Percentiles rank a stretch among this genome's conserved stretches.
Evolutionary conservation across 2,797 vertebrate species (phyloP).

Genomic region (Schizopygopsis pylzovi): DNA sequence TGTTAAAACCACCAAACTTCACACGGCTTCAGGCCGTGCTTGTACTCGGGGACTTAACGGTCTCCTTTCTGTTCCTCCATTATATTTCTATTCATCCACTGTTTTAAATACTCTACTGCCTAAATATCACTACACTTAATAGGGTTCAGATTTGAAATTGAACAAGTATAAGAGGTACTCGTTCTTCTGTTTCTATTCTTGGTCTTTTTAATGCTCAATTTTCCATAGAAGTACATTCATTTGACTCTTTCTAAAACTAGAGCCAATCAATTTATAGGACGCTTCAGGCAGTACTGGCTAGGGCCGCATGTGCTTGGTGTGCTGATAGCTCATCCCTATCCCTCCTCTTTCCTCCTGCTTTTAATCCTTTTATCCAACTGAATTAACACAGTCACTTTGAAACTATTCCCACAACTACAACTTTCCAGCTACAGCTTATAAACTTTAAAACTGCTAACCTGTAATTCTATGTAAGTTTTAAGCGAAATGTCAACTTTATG

Average conservation of each 20-base stretch:
- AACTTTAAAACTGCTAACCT: conserved; percentile 32
- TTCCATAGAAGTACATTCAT: conserved; percentile 29
- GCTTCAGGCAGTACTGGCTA: conserved; percentile 29
- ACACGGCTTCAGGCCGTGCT: neutral
- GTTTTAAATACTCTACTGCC: neutral
- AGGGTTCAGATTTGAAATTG: conserved; percentile 4
- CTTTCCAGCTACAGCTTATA: conserved; percentile 28
- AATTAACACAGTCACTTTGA: conserved; percentile 33
- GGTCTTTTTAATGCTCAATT: conserved; percentile 1
- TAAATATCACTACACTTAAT: neutral
- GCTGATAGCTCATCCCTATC: conserved; percentile 26
- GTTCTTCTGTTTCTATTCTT: conserved; percentile 15
- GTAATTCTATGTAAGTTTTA: conserved; percentile 10
- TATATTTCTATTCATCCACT: conserved; percentile 23
- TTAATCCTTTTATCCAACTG: conserved; percentile 46
- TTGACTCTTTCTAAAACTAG: conserved; percentile 20
- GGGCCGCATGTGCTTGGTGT: conserved; percentile 8
- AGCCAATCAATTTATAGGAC: conserved; percentile 40
- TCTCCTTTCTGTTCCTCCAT: neutral
- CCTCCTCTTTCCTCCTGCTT: neutral
- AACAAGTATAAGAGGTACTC: neutral
- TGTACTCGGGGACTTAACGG: neutral
- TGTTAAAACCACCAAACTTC: conserved; percentile 4
- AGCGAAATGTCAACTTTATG: conserved; percentile 28
- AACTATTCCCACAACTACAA: conserved; percentile 24